Conservation (phyloP, 2,113 vertebrate species). For the Nycticryphes semicollaris region DNA sequence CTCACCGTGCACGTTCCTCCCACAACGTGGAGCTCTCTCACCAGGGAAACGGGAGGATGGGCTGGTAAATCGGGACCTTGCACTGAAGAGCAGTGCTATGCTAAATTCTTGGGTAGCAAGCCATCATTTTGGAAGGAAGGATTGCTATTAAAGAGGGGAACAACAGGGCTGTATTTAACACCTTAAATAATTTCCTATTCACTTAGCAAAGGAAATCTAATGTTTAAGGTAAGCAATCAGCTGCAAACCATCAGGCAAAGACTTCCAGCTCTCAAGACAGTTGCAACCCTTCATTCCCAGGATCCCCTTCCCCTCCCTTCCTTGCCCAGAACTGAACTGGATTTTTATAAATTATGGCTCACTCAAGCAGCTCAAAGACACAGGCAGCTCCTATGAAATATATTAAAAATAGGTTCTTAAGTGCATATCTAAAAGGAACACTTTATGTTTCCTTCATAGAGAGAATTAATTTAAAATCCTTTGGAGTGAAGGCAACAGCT, state of each 20-base stretch:
- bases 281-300: neutral
- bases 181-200: neutral
- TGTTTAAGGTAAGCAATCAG: neutral
- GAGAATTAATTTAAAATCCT: neutral
- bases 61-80: neutral
- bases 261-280: neutral
- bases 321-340: neutral
- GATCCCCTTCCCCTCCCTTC: neutral
- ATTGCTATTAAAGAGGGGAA: neutral
- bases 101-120: neutral
- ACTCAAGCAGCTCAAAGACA: neutral
- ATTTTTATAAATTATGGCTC: neutral
- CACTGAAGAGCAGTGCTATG: neutral
- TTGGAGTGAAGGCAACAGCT: neutral
- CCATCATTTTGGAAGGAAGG: neutral
- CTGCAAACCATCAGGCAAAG: neutral
- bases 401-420: neutral
- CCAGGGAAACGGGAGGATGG: neutral
- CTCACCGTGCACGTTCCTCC: neutral
- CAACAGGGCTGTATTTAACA: neutral
- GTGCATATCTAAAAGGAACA: neutral
- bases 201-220: neutral
- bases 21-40: constrained; percentile 26
- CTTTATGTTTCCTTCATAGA: neutral
- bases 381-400: neutral